A percentile compares a stretch with the other conserved stretches of the same genome.
These are phyloP conservation scores for Botia almorhae DNA, from an alignment of 2,797 vertebrate genomes.

Conservation along the genomic window DNA sequence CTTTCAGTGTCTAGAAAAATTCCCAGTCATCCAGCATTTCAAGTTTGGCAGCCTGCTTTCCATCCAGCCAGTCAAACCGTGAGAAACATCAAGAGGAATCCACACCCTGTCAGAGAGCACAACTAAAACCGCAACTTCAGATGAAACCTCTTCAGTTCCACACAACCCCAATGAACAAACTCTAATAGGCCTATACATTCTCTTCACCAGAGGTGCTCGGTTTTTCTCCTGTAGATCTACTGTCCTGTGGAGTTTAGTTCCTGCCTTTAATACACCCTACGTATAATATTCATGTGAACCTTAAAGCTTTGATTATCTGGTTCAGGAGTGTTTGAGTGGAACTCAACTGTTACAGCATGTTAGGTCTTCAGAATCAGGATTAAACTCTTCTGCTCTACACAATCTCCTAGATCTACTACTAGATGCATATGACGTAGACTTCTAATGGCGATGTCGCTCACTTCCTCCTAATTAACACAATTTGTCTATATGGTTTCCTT, in stretches of 20 bases:
- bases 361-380: background rate
- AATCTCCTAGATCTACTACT: conserved; percentile 20
- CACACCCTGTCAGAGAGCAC: conserved; percentile 42
- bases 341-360: conserved; percentile 1
- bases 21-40: conserved; percentile 99
- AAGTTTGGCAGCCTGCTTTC: conserved; percentile 97
- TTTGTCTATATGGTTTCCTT: conserved; percentile 33
- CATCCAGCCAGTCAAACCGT: conserved; percentile 88
- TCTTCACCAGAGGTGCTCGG: conserved; percentile 6
- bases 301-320: conserved; percentile 2
- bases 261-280: background rate
- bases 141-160: conserved; percentile 24
- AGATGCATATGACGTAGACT: conserved; percentile 22
- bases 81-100: conserved; percentile 64
- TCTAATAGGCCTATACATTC: background rate
- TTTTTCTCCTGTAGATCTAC: conserved; percentile 21
- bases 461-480: conserved; percentile 16
- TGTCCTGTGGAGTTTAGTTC: conserved; percentile 1
- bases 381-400: background rate
- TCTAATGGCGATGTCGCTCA: conserved; percentile 9
- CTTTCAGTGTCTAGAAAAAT: conserved; percentile 96
- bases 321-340: background rate
- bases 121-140: conserved; percentile 32
- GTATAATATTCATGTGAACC: background rate
- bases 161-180: conserved; percentile 9